Evolutionary conservation across 2,113 vertebrate genomes (phyloP).

Genomic region (Nymphicus hollandicus): DNA sequence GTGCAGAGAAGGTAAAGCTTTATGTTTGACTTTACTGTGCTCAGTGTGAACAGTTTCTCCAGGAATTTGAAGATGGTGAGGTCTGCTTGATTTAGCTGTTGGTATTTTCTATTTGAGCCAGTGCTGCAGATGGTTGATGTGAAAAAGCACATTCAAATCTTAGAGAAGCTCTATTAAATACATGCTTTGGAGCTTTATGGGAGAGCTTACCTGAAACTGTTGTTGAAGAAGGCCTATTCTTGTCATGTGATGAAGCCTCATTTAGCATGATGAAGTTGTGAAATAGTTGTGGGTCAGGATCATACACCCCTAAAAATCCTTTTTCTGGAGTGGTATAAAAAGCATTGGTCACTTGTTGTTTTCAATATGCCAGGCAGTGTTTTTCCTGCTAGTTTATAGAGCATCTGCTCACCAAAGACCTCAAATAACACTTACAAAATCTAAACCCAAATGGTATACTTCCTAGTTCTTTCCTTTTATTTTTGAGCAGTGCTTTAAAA

Average conservation of each 20-base stretch:
- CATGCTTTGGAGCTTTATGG: neutral
- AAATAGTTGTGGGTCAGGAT: conserved; percentile 70
- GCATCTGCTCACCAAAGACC: neutral
- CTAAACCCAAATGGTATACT: neutral
- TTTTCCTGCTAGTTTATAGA: neutral
- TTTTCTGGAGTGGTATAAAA: conserved; percentile 23
- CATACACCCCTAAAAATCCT: conserved; percentile 82
- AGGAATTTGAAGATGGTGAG: neutral
- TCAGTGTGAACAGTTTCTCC: neutral
- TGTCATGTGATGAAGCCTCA: neutral
- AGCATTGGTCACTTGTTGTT: neutral
- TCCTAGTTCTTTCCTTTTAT: neutral
- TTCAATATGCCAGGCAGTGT: rapidly evolving
- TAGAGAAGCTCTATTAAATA: rapidly evolving
- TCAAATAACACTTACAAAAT: neutral
- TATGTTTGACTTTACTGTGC: neutral
- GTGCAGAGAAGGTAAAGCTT: neutral
- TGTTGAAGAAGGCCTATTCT: neutral
- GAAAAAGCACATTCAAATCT: neutral
- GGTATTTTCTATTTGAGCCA: neutral
- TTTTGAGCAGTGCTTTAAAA: neutral
- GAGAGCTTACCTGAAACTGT: neutral
- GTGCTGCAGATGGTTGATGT: neutral
- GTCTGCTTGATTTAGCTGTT: neutral
- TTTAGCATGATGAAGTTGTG: conserved; percentile 17